Evolutionary conservation across 2,888 invertebrate species (phyloP).

Genomic region (Carabus problematicus): DNA sequence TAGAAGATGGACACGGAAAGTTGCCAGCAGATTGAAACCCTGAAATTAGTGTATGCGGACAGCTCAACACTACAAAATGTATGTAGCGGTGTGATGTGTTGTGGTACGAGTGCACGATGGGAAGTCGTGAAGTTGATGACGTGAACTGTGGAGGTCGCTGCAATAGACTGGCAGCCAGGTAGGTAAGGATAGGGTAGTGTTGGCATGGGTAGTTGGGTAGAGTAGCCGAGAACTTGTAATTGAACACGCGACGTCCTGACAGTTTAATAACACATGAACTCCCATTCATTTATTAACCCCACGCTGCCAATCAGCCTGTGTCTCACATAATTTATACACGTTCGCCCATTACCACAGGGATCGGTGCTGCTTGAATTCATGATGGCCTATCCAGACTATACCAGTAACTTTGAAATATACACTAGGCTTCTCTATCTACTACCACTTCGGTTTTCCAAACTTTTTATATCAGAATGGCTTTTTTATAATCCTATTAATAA

Average conservation of each 20-base stretch:
- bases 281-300: slow-evolving; percentile 19
- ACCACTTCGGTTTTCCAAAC: background rate
- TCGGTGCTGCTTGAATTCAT: background rate
- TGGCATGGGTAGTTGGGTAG: slow-evolving; percentile 4
- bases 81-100: background rate
- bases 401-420: background rate
- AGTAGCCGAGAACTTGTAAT: slow-evolving; percentile 3
- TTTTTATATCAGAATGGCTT: background rate
- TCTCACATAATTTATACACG: slow-evolving; percentile 26
- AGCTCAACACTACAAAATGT: too few species aligned
- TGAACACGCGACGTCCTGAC: slow-evolving; percentile 22
- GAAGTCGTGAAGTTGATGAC: slow-evolving; percentile 1
- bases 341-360: slow-evolving; percentile 12
- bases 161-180: too few species aligned
- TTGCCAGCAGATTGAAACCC: slow-evolving; percentile 2
- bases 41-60: slow-evolving; percentile 5
- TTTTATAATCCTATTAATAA: slow-evolving; percentile 7
- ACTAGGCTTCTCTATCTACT: too few species aligned
- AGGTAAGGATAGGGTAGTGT: background rate
- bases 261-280: slow-evolving; percentile 32
- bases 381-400: background rate
- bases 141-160: background rate
- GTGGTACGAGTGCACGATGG: background rate
- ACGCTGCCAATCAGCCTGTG: slow-evolving; percentile 22
- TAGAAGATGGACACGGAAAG: slow-evolving; percentile 3